phyloP scores from a whole-genome alignment of 2,888 invertebrate genomes.

The Caenorhabditis afra region DNA sequence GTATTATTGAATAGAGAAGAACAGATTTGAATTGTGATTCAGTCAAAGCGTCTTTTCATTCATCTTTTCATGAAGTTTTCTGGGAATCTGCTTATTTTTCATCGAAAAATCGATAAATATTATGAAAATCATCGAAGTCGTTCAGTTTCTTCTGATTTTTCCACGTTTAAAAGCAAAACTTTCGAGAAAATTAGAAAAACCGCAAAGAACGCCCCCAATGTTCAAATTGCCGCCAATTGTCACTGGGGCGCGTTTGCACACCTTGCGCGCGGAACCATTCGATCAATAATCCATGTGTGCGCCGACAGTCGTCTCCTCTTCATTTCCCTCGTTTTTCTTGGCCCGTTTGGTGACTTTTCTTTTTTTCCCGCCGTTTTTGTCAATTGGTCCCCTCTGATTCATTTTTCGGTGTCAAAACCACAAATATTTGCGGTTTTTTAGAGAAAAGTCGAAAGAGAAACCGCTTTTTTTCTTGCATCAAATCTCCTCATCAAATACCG shows the following conservation, averaged over 20 bases:
- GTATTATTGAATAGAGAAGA: too few relatives aligned
- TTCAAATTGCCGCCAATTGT: not conserved
- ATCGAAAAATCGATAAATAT: too few relatives aligned
- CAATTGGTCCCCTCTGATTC: slow-evolving; percentile 32
- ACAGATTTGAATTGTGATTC: too few relatives aligned
- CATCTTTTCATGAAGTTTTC: too few relatives aligned
- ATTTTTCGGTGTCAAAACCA: slow-evolving; percentile 25
- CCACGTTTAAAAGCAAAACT: too few relatives aligned
- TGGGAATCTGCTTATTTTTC: too few relatives aligned
- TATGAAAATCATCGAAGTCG: too few relatives aligned
- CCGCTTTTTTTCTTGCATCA: slow-evolving; percentile 34
- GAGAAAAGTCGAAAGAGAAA: slow-evolving; percentile 11
- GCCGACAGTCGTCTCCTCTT: not conserved
- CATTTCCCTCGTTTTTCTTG: not conserved
- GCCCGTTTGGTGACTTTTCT: not conserved
- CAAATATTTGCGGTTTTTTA: slow-evolving; percentile 37
- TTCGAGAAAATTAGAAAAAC: too few relatives aligned
- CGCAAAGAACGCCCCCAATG: too few relatives aligned
- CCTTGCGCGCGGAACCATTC: not conserved
- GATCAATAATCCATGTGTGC: not conserved
- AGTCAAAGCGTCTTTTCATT: too few relatives aligned
- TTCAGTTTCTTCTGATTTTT: too few relatives aligned
- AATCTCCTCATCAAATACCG: slow-evolving; percentile 44
- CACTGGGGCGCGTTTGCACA: not conserved
- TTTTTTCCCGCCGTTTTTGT: slow-evolving; percentile 2